Conservation (phyloP, 1,140 invertebrate species). For the Drosophila littoralis region DNA sequence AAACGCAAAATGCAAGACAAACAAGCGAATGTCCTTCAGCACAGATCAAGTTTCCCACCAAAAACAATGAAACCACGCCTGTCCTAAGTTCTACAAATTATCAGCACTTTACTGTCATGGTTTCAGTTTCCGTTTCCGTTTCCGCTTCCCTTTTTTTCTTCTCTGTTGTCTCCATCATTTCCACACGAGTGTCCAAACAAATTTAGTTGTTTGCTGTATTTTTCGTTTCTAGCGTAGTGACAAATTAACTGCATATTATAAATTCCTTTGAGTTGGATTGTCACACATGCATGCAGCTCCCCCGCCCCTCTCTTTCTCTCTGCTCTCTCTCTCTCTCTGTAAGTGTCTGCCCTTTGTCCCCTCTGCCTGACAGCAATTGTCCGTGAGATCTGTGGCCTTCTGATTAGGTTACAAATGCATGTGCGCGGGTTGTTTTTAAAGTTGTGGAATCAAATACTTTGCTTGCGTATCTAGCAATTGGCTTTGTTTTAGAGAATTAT, state of each 20-base stretch:
- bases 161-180: too few species aligned
- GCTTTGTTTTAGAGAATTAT: too few species aligned
- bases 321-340: too few species aligned
- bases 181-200: conserved; percentile 1
- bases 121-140: conserved; percentile 37
- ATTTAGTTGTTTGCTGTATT: conserved; percentile 46
- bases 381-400: conserved; percentile 61
- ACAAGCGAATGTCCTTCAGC: conserved; percentile 34
- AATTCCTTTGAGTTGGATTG: conserved; percentile 76
- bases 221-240: conserved; percentile 58
- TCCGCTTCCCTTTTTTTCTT: conserved; percentile 1
- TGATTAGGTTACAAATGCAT: conserved; percentile 68
- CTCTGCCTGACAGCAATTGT: conserved; percentile 46
- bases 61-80: conserved; percentile 29
- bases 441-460: not conserved
- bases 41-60: conserved; percentile 42
- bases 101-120: conserved; percentile 62
- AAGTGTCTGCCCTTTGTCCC: too few species aligned
- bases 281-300: conserved; percentile 30
- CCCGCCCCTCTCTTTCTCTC: not conserved
- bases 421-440: conserved; percentile 17
- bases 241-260: conserved; percentile 80
- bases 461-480: too few species aligned
- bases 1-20: conserved; percentile 26
- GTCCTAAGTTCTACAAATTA: conserved; percentile 62